Base-by-base conservation (phyloP, 2,797 vertebrate species). In the Pogoniulus pusillus region DNA sequence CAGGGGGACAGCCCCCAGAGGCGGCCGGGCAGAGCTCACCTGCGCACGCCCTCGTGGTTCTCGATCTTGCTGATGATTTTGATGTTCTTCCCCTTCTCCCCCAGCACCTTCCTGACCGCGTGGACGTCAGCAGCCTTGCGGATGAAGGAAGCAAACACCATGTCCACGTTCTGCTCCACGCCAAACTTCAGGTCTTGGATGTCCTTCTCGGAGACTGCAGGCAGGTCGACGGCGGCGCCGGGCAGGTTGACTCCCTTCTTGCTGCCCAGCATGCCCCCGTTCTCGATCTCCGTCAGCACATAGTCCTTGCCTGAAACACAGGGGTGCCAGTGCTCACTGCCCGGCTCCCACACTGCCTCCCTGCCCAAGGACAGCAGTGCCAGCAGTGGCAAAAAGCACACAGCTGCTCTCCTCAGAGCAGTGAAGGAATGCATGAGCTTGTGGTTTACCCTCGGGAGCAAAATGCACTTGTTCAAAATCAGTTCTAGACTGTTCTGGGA, bases 61-160 rank as follows among this genome's bases (percentile, higher is more conserved):
- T 99, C 99, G 0, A 99, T 98, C 94, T 99, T 99, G 98, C 99
- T 99, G 97, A 99, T 99, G 92, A 99, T 99, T 98, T 99, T 99
- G 66, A 99, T 99, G 94, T 99, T 97, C 96, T 99, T 99, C 90
- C 99, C 99, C 89, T 98, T 99, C 86, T 99, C 99, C 20, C 99
- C 99, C 39, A 99, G 97, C 92, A 99, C 98, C 54, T 98, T 97
- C 78, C 99, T 97, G 82, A 99, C 99, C 3, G 98, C 99, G 0
- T 99, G 98, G n/a, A 99, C 99, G 4, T 99, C 99, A 0, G 97
- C 87, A 2, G 98, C 99, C 95, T 99, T 99, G 83, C 98, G 99
- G 96, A 99, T 99, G 96, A 99, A 99, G 66, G 99, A 99, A 6
- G 99, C 99, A 8, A 99, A 99, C 74, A 99, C 98, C 98, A 99